Evolutionary conservation across 2,888 invertebrate genomes (phyloP).

Genomic region (Lysandra coridon): DNA sequence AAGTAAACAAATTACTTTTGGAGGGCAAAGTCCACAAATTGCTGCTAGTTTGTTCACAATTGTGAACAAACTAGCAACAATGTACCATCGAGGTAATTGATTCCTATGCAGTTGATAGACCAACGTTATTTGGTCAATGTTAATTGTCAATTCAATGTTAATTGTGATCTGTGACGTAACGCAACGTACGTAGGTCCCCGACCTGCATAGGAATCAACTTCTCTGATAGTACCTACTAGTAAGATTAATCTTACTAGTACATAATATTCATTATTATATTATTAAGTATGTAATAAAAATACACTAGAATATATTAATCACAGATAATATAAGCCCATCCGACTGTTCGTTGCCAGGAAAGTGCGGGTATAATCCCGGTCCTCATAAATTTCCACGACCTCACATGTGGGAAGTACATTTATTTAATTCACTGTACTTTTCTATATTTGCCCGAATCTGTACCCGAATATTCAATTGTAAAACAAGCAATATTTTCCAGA

Average conservation of each 20-base stretch:
- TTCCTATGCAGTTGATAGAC: no score
- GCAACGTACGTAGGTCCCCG: no score
- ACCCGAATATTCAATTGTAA: not conserved
- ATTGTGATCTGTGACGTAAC: no score
- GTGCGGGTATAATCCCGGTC: conserved; percentile 5
- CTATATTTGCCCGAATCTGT: not conserved
- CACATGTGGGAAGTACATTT: conserved; percentile 11
- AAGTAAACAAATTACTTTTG: not conserved
- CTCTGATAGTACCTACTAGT: no score
- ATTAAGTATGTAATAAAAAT: not conserved
- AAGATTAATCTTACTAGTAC: no score
- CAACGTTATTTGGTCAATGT: no score
- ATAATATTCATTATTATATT: no score
- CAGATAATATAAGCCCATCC: conserved; percentile 6
- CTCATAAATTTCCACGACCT: conserved; percentile 8
- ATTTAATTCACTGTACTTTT: not conserved
- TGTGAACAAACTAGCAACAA: conserved; percentile 8
- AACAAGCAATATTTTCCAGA: not conserved
- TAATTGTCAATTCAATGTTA: no score
- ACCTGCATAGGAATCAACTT: no score
- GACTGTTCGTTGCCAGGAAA: conserved; percentile 24
- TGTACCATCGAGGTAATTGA: not conserved
- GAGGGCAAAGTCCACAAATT: not conserved
- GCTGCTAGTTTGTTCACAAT: conserved; percentile 6
- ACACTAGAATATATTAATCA: not conserved